Evolutionary conservation across 1,140 invertebrate species (phyloP), one percentile per base, ranked within the genome.

Genomic region (Leptinotarsa lineolata): DNA sequence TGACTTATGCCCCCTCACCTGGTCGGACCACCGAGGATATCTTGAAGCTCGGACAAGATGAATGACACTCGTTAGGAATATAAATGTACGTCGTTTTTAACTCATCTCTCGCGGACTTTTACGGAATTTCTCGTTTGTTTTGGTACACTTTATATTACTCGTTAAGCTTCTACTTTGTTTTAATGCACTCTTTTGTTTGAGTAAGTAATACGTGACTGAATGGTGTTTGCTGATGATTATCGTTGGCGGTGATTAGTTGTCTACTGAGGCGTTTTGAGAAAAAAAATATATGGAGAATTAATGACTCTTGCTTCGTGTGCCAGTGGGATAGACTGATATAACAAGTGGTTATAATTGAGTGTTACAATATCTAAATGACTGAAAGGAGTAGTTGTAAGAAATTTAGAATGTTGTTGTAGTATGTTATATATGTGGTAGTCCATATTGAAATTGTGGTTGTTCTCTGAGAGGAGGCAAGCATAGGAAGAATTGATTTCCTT

Each of bases 51-150:
- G 21, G 63, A 65, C 63, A 65, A 65, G 63, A 65, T 24, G 63
- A 65, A 65, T 65, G 63, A 65, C 63, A 65, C 63, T 65, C 63
- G 63, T 65, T 65, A 65, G 21, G 63, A 65, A 39, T 39, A 65
- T 65, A 65, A 65, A 65, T 65, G 63, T 65, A 65, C 21, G 22
- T 65, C 63, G 18, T 65, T 65, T 65, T 65, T 22, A 30, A 16
- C 30, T 39, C 48, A 54, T 54, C 48, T 54, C 48, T 54, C 48
- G 15, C 48, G 16, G 48, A 54, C n/a, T 54, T 54, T 54, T 54
- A 54, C n/a, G 48, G 48, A 54, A 15, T 54, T 54, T 54, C 48
- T 54, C 48, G 48, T 54, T 54, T 54, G 48, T 54, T 54, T 54
- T 18, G 48, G 48, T 54, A 54, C 48, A 54, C 48, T 63, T 63